Percentiles rank a stretch among this genome's conserved stretches.
Conservation (phyloP, 1,140 invertebrate genomes). For the Oreohelix idahoensis region DNA sequence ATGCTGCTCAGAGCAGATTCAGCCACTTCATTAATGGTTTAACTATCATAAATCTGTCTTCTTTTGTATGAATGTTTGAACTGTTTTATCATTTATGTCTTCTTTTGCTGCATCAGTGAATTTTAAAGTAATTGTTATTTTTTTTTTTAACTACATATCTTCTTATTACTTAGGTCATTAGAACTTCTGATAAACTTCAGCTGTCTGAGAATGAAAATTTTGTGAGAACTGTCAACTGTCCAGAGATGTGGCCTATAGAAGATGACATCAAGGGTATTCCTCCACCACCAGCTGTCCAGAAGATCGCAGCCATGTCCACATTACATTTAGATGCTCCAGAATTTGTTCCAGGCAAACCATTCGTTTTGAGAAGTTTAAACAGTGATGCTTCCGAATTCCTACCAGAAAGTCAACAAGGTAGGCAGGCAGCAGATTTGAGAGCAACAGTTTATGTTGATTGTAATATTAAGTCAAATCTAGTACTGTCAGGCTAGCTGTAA, state of each 20-base stretch:
- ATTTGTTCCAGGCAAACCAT: slow-evolving; percentile 80
- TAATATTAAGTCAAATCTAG: no score
- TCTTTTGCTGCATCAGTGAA: no score
- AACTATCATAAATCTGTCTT: no score
- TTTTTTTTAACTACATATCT: no score
- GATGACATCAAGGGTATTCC: slow-evolving; percentile 44
- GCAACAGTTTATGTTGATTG: not conserved
- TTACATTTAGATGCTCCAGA: slow-evolving; percentile 90
- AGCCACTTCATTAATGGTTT: no score
- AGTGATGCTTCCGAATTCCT: slow-evolving; percentile 7
- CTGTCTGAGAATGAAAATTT: slow-evolving; percentile 78
- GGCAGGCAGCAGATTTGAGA: not conserved
- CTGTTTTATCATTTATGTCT: not conserved
- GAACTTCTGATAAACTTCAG: slow-evolving; percentile 87
- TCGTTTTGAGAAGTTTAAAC: slow-evolving; percentile 34
- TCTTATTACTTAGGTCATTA: slow-evolving; percentile 85
- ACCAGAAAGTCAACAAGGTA: not conserved
- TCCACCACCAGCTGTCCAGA: slow-evolving; percentile 43
- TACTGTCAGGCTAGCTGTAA: no score
- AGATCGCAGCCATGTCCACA: slow-evolving; percentile 50
- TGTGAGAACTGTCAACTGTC: slow-evolving; percentile 86
- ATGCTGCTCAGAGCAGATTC: no score
- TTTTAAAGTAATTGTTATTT: no score
- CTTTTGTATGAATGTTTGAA: no score
- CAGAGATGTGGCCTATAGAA: slow-evolving; percentile 90